Conservation (phyloP, 1,140 invertebrate genomes). For the Dufourea novaeangliae region DNA sequence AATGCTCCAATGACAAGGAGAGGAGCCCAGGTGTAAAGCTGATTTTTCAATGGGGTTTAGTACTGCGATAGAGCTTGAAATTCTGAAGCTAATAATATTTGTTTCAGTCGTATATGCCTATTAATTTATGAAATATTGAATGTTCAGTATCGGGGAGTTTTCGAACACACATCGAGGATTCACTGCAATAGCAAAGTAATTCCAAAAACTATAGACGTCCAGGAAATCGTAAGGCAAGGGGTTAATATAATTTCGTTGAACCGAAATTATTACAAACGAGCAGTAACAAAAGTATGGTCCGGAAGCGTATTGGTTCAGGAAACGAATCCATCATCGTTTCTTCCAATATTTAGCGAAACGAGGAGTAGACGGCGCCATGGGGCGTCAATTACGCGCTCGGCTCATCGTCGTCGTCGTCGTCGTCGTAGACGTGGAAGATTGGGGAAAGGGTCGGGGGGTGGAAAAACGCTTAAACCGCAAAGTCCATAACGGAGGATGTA, state of each 20-base stretch:
- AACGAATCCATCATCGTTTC: conserved; percentile 24
- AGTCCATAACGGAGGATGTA: conserved; percentile 47
- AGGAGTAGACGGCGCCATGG: background rate
- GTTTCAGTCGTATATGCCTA: too few relatives aligned
- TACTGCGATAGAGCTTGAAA: too few relatives aligned
- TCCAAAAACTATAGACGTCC: too few relatives aligned
- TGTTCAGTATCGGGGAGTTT: too few relatives aligned
- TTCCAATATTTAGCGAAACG: conserved; percentile 3
- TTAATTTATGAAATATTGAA: too few relatives aligned
- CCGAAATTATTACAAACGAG: conserved; percentile 10
- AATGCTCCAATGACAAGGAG: too few relatives aligned
- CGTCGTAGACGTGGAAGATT: background rate
- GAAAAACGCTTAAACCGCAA: conserved; percentile 35
- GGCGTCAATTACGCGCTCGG: conserved; percentile 25
- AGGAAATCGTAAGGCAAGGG: too few relatives aligned
- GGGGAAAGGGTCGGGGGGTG: background rate
- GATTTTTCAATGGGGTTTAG: too few relatives aligned
- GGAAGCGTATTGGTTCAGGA: background rate
- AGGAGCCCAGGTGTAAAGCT: too few relatives aligned
- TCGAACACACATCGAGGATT: too few relatives aligned
- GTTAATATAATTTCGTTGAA: background rate
- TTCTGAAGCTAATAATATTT: too few relatives aligned
- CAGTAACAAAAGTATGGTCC: background rate
- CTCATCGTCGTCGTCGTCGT: background rate
- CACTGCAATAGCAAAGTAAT: too few relatives aligned